Evolutionary conservation across 1,140 invertebrate species (phyloP), one percentile per base, ranked within the genome.

Genomic region (Sesamia nonagrioides): DNA sequence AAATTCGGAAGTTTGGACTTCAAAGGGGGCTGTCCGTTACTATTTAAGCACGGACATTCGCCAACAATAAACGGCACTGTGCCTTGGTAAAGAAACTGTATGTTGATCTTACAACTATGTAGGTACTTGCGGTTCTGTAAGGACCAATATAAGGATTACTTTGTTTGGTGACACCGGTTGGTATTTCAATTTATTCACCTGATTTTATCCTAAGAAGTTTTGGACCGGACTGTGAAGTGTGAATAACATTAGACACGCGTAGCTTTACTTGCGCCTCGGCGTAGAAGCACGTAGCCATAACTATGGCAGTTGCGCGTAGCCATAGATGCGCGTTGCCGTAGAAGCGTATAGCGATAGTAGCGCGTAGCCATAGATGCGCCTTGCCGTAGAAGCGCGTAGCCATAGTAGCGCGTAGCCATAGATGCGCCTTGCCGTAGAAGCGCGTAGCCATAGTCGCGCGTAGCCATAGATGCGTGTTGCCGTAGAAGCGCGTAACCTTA

Each of bases 1-100:
- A 78, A 71, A 78, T 78, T 78, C 54, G 66, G 72, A 80, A 80
- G 78, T 80, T 80, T 76, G 54, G 15, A 63, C 72, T 80, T 71
- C 61, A 75, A 69, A 73, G 40, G 69, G 27, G 74, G 72, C 52
- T 68, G 52, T 75, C 78, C 78, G 52, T 80, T 80, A 75, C 72
- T 80, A 80, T 80, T 76, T 80, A 75, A 68, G 72, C 54, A 56
- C 37, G 71, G 56, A 74, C 37, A 48, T 74, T 74, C 54, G 50
- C 13, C 42, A 50, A 61, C 66, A 56, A 60, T 56, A 48, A 60
- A 71, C 68, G 37, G 61, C 60, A 48, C n/a, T 21, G 45, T 27
- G 48, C 45, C 48, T 18, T 48, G 54, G 33, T 50, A 50, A 27
- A 61, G 52, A 75, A 48, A 75, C 40, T 73, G 13, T 54, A 37